A percentile compares a stretch with the other conserved stretches of the same genome.
phyloP scores from a whole-genome alignment of 2,113 vertebrate species.

The Oxyura jamaicensis region DNA sequence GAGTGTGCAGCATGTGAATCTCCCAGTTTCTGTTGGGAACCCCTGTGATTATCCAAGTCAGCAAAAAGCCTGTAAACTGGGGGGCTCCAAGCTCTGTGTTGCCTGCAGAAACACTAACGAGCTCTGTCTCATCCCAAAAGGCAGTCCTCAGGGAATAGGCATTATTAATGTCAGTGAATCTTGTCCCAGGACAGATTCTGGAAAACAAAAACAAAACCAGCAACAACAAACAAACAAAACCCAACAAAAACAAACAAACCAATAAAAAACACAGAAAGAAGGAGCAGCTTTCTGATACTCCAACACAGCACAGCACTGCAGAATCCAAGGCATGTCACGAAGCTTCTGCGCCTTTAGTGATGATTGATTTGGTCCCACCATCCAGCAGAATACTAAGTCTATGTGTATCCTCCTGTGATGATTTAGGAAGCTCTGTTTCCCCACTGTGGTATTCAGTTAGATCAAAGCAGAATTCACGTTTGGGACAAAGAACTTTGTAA shows the following conservation, averaged over 20 bases:
- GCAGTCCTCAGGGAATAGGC: not conserved
- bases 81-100: not conserved
- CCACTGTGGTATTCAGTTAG: not conserved
- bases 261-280: not conserved
- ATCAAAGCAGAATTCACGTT: not conserved
- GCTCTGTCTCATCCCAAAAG: not conserved
- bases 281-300: not conserved
- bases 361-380: not conserved
- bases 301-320: not conserved
- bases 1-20: fast-evolving
- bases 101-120: not conserved
- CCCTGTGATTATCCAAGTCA: not conserved
- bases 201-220: not conserved
- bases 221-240: not conserved
- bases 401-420: not conserved
- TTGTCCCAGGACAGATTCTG: not conserved
- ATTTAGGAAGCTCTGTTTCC: not conserved
- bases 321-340: not conserved
- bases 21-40: not conserved
- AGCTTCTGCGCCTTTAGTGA: not conserved
- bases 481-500: not conserved
- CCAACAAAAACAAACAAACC: too few species aligned
- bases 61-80: not conserved
- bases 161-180: not conserved
- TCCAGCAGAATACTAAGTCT: not conserved